Percentiles rank a stretch among this genome's conserved stretches.
These are phyloP conservation scores for Pionites leucogaster DNA, from an alignment of 2,113 vertebrate genomes.

Conservation along the genomic window DNA sequence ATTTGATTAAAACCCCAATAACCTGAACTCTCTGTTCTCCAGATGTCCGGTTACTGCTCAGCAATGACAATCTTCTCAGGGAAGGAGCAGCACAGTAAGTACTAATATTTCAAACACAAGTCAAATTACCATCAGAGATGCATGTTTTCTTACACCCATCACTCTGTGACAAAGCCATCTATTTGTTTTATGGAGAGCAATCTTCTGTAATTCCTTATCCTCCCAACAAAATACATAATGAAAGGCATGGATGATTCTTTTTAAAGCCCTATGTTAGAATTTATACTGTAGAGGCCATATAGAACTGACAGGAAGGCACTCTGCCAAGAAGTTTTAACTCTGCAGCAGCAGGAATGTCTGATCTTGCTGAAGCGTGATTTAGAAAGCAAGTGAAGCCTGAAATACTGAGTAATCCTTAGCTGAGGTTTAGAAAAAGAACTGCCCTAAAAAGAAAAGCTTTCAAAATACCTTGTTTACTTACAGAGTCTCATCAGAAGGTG, in stretches of 20 bases:
- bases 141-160: background rate
- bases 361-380: background rate
- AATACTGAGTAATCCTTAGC: background rate
- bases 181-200: background rate
- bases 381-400: background rate
- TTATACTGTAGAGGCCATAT: background rate
- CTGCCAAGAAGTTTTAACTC: background rate
- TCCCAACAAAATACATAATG: background rate
- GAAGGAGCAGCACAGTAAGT: constrained; percentile 94
- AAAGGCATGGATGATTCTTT: background rate
- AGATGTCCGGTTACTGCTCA: constrained; percentile 93
- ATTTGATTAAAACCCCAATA: background rate
- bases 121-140: background rate
- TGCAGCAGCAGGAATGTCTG: background rate
- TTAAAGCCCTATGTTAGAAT: background rate
- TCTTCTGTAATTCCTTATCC: background rate
- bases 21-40: constrained; percentile 21
- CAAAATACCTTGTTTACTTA: background rate
- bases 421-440: background rate
- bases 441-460: background rate
- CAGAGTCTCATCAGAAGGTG: background rate
- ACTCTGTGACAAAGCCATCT: background rate
- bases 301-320: background rate
- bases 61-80: constrained; percentile 94
- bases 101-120: background rate